Percentiles rank a stretch among this genome's conserved stretches.
phyloP scores from a whole-genome alignment of 2,888 invertebrate genomes.

The Clepsis dumicolana region DNA sequence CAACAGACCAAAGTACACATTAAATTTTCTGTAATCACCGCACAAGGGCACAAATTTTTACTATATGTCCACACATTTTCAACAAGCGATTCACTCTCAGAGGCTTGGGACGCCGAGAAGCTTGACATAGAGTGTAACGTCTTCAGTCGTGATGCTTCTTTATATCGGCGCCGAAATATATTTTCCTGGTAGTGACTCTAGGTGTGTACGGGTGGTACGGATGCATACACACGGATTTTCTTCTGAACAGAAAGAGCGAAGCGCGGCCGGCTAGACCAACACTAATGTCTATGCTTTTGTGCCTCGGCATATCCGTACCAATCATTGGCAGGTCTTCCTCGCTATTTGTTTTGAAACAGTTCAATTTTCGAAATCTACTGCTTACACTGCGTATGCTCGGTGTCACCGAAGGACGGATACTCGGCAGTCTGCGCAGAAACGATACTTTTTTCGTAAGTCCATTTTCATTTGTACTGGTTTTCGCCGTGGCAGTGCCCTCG shows the following conservation, averaged over 20 bases:
- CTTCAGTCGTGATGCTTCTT: conserved; percentile 47
- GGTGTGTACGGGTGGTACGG: conserved; percentile 81
- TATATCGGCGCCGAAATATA: conserved; percentile 64
- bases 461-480: conserved; percentile 49
- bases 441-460: conserved; percentile 48
- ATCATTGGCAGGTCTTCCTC: conserved; percentile 66
- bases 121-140: background rate
- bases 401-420: conserved; percentile 59
- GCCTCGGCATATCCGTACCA: conserved; percentile 70
- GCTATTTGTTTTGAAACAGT: conserved; percentile 64
- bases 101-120: background rate
- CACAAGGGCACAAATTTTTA: conserved; percentile 12
- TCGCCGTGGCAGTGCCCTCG: conserved; percentile 49
- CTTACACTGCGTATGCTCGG: conserved; percentile 65
- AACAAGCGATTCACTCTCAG: background rate
- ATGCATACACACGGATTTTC: conserved; percentile 73
- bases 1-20: conserved; percentile 9
- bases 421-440: conserved; percentile 59
- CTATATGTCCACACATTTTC: background rate
- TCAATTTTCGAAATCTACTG: conserved; percentile 64
- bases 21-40: background rate
- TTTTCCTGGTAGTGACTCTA: conserved; percentile 74
- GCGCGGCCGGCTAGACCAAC: conserved; percentile 75
- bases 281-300: conserved; percentile 77
- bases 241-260: conserved; percentile 77